Percentiles rank a stretch among this genome's conserved stretches.
phyloP scores from a whole-genome alignment of 2,113 vertebrate species.

The Pithys albifrons region DNA sequence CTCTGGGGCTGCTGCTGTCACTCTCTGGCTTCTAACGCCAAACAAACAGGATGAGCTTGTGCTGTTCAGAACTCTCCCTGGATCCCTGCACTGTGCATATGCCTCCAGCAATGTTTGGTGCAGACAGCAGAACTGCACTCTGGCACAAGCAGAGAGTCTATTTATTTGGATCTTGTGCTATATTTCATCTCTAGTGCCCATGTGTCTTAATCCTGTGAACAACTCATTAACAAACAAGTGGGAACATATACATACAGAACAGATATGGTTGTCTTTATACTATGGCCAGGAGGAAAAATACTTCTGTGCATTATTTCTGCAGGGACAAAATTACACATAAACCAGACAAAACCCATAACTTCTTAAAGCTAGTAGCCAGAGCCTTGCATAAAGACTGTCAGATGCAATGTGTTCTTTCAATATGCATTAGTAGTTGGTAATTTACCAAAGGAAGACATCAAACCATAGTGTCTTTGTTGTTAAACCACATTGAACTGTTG shows the following conservation, averaged over 20 bases:
- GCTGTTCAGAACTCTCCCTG: neutral
- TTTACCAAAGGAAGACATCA: neutral
- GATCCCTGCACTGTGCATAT: neutral
- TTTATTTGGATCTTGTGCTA: neutral
- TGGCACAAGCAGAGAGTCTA: neutral
- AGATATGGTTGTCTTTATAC: neutral
- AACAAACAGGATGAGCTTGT: neutral
- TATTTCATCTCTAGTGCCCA: neutral
- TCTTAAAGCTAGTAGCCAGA: neutral
- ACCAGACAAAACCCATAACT: neutral
- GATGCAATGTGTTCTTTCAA: neutral
- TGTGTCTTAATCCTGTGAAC: neutral
- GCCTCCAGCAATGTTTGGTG: neutral
- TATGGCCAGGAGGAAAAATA: neutral
- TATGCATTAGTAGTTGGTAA: neutral
- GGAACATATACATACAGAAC: neutral
- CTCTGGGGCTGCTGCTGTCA: neutral
- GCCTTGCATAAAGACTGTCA: neutral
- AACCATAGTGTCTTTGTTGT: neutral
- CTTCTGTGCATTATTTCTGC: neutral
- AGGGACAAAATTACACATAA: neutral
- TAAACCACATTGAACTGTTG: neutral
- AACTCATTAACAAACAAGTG: neutral
- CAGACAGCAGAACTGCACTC: neutral
- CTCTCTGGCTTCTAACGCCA: neutral